Conservation (phyloP, 2,797 vertebrate species). For the Lithobates pipiens region DNA sequence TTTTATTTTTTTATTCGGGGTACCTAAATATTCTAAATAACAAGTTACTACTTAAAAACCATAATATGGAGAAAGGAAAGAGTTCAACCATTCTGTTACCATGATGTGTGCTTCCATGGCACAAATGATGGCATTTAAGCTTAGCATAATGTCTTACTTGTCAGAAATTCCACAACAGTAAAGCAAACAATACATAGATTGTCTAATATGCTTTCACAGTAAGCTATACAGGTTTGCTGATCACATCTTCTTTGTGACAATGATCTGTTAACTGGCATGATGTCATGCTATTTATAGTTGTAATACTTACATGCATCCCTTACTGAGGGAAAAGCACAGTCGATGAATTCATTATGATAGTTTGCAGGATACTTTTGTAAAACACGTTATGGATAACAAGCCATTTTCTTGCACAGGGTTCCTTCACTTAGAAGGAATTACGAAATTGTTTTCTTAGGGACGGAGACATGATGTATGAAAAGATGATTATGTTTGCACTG, state of each 20-base stretch:
- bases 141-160: background rate
- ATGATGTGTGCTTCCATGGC: conserved; percentile 1
- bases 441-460: conserved; percentile 39
- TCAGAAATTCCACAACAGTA: background rate
- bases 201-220: background rate
- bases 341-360: conserved; percentile 49
- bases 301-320: conserved; percentile 26
- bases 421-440: conserved; percentile 44
- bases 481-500: conserved; percentile 41
- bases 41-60: background rate
- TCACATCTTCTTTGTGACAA: background rate
- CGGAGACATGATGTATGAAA: background rate
- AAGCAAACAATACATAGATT: conserved; percentile 5
- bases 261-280: background rate
- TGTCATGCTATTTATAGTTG: conserved; percentile 24
- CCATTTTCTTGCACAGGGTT: conserved; percentile 28
- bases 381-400: conserved; percentile 44
- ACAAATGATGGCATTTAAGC: background rate
- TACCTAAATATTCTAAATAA: background rate
- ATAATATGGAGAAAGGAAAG: background rate
- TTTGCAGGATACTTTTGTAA: conserved; percentile 45
- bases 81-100: background rate
- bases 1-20: background rate
- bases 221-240: background rate
- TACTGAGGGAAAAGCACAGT: background rate